These are phyloP conservation scores for Acrobasis suavella DNA, from an alignment of 2,888 invertebrate genomes.

Conservation along the genomic window DNA sequence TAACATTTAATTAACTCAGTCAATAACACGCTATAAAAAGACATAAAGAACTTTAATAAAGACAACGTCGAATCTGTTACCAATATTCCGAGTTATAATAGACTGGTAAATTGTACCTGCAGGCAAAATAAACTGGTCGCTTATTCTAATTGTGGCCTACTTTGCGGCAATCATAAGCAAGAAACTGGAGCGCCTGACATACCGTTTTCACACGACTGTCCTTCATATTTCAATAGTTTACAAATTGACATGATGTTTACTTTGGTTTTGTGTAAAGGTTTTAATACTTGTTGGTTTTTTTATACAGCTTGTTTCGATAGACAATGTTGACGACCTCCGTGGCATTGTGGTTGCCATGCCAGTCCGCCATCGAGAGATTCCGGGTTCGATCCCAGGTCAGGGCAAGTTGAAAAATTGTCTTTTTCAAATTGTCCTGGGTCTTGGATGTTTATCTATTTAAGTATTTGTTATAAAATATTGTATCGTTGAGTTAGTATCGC, in stretches of 20 bases:
- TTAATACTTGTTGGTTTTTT: neutral
- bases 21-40: conserved; percentile 14
- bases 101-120: conserved; percentile 46
- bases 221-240: conserved; percentile 18
- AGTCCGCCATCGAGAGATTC: too few species aligned
- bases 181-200: conserved; percentile 25
- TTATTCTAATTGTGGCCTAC: conserved; percentile 51
- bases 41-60: conserved; percentile 20
- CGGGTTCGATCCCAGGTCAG: too few species aligned
- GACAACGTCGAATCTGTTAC: conserved; percentile 17
- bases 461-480: too few species aligned
- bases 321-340: too few species aligned
- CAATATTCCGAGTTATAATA: conserved; percentile 43
- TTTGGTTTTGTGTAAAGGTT: neutral
- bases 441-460: too few species aligned
- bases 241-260: neutral
- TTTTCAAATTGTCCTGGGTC: too few species aligned
- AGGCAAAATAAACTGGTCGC: conserved; percentile 51
- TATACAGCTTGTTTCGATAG: neutral
- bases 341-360: too few species aligned
- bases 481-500: too few species aligned
- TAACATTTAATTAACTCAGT: conserved; percentile 1
- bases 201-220: conserved; percentile 22
- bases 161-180: conserved; percentile 31
- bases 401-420: too few species aligned